phyloP scores from a whole-genome alignment of 2,113 vertebrate species.

The Ptychochromis oligacanthus region DNA sequence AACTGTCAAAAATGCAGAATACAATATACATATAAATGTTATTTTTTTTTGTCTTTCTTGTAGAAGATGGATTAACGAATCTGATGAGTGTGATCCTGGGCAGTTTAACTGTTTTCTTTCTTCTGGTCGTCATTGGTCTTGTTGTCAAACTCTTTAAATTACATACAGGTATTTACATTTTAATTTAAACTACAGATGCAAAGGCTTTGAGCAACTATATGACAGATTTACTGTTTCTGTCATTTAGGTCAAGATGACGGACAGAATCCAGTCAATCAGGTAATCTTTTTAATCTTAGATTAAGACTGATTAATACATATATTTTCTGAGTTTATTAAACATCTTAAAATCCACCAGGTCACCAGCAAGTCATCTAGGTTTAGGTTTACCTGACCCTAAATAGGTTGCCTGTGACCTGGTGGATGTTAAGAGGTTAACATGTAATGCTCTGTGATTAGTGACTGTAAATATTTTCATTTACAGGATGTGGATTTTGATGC shows the following conservation, averaged over 20 bases:
- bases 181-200: background rate
- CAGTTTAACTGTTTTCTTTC: background rate
- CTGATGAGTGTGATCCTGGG: too few species aligned
- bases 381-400: fast-evolving
- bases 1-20: background rate
- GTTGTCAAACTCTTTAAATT: background rate
- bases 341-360: background rate
- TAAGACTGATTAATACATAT: background rate
- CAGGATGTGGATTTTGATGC: slow-evolving; percentile 5
- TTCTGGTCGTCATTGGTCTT: background rate
- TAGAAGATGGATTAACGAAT: too few species aligned
- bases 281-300: background rate
- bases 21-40: fast-evolving
- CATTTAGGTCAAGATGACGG: fast-evolving
- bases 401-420: background rate
- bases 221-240: background rate
- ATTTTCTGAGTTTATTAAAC: fast-evolving
- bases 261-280: background rate
- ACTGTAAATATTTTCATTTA: background rate
- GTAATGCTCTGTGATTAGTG: background rate
- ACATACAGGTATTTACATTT: background rate
- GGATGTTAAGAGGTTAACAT: background rate
- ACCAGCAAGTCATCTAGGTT: fast-evolving
- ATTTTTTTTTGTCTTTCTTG: fast-evolving
- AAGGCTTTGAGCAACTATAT: fast-evolving